A percentile compares a stretch with the other conserved stretches of the same genome.
These are phyloP conservation scores for Melanotus villosus DNA, from an alignment of 2,888 invertebrate genomes.

Conservation along the genomic window DNA sequence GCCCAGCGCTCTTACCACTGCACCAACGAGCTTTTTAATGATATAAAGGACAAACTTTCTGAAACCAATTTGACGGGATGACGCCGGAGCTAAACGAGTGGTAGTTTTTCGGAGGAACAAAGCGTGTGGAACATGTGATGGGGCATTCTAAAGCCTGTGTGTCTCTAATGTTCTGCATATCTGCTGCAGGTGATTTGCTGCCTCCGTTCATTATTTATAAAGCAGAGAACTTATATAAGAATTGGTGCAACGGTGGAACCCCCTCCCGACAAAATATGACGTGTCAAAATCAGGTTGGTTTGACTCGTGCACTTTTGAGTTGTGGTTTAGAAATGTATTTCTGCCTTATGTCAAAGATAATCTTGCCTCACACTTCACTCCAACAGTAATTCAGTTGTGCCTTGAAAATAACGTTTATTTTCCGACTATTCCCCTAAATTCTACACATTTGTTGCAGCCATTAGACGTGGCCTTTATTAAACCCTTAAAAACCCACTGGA, in stretches of 20 bases:
- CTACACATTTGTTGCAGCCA: background rate
- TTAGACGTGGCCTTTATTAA: background rate
- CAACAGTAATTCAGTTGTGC: background rate
- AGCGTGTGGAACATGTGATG: background rate
- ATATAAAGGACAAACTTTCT: no score
- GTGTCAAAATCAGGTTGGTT: background rate
- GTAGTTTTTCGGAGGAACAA: no score
- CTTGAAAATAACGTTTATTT: background rate
- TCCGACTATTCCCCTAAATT: background rate
- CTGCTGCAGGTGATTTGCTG: constrained; percentile 5
- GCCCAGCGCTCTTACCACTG: no score
- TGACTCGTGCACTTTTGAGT: background rate
- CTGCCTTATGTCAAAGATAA: background rate
- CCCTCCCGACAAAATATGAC: background rate
- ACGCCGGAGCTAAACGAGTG: no score
- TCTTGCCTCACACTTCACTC: constrained; percentile 5
- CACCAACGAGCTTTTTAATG: no score
- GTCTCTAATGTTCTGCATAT: background rate
- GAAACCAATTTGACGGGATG: no score
- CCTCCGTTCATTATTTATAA: constrained; percentile 1
- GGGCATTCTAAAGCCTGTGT: background rate
- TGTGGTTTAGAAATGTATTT: background rate
- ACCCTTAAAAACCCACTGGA: background rate
- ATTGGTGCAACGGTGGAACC: background rate
- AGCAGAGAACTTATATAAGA: background rate